Percentiles rank a stretch among this genome's conserved stretches.
Evolutionary conservation across 2,797 vertebrate species (phyloP).

Genomic region (Lithobates sylvaticus): DNA sequence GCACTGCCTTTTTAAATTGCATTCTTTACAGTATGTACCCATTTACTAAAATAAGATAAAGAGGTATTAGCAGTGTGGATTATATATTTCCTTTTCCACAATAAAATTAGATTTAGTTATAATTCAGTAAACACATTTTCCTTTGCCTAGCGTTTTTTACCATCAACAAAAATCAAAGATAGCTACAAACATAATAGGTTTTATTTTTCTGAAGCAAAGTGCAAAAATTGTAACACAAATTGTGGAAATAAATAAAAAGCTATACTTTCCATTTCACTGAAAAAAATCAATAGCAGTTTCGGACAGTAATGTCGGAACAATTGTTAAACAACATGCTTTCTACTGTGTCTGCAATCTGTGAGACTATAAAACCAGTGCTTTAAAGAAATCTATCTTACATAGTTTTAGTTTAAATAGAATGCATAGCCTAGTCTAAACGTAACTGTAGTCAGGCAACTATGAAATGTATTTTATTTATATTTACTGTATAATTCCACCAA

Average conservation of each 20-base stretch:
- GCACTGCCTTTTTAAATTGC: too few relatives aligned
- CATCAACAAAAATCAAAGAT: background rate
- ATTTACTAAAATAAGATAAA: too few relatives aligned
- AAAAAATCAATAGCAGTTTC: conserved; percentile 57
- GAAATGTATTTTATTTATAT: too few relatives aligned
- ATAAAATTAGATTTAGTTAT: background rate
- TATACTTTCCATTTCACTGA: conserved; percentile 38
- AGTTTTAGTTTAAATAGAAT: too few relatives aligned
- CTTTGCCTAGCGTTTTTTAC: background rate
- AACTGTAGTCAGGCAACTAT: too few relatives aligned
- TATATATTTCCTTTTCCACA: background rate
- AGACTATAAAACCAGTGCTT: conserved; percentile 32
- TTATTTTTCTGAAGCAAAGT: conserved; percentile 16
- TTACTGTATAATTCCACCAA: too few relatives aligned
- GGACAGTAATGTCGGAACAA: conserved; percentile 49
- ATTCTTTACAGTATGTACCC: too few relatives aligned
- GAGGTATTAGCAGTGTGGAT: background rate
- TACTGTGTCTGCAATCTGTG: conserved; percentile 26
- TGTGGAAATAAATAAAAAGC: conserved; percentile 30
- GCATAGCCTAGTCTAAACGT: too few relatives aligned
- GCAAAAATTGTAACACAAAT: conserved; percentile 43
- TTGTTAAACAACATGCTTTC: conserved; percentile 48
- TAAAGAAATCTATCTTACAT: conserved; percentile 23
- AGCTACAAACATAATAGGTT: conserved; percentile 6
- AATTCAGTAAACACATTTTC: background rate